Base-by-base conservation (phyloP, 2,797 vertebrate species). In the Dicrostonyx torquatus region DNA sequence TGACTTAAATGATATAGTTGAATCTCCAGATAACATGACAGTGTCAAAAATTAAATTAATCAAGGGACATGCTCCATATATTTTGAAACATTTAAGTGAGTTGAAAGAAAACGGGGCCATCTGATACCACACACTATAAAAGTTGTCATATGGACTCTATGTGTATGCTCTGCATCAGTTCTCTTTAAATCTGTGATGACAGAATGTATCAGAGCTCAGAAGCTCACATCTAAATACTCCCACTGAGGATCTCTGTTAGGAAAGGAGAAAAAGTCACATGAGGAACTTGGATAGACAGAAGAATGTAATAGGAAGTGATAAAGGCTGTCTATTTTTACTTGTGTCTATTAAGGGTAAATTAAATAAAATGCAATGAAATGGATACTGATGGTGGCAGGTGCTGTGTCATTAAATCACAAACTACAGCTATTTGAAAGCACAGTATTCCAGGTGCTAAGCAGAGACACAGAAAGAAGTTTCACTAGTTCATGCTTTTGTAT, bases 301-400 rank as follows among this genome's bases (percentile, higher is more conserved):
- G 31, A 29, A 73, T 5, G 12, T 43, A 79, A 13, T 66, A 91
- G 29, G 80, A 93, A 96, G 31, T 79, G 53, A 87, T 66, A 85
- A 75, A 88, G 24, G 1, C 24, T 53, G 78, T 60, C 48, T 95
- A 80, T 87, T 96, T 97, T 95, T 94, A 62, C 58, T 50, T 50
- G 37, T 76, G 34, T 77, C 58, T 89, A 70, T 94, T 94, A 94
- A 87, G 70, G n/a, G 8, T 18, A 91, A 87, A 96, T 91, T 93
- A 94, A 97, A 95, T 80, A 87, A 18, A 77, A n/a, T 70, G 31
- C 88, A 86, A 88, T 96, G 87, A 92, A 76, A 31, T 40, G 48
- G 2, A 86, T 78, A 76, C 24, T 73, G 79, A 62, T 72, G 48
- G 53, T 34, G 31, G 80, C 60, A 91, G 84, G 48, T 91, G 89